Conservation (phyloP, 2,797 vertebrate species). For the Protonibea diacanthus region DNA sequence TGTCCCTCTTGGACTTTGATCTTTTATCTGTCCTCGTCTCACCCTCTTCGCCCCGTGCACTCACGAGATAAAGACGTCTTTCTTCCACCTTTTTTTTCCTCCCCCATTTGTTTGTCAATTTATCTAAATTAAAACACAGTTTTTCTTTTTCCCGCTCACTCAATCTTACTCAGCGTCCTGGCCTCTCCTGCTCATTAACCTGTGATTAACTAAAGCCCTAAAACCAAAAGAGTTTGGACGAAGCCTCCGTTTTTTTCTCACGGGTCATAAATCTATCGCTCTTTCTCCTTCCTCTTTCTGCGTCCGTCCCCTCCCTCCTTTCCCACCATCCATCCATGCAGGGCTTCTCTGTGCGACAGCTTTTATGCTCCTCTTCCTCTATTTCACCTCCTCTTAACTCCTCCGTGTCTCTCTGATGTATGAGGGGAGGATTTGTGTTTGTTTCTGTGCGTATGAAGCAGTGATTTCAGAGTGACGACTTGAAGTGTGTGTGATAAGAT, state of each 20-base stretch:
- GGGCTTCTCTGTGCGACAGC: slow-evolving; percentile 22
- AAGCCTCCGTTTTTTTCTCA: slow-evolving; percentile 63
- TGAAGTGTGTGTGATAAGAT: slow-evolving; percentile 28
- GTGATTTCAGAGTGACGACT: neutral
- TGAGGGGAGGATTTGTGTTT: neutral
- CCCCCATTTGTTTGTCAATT: neutral
- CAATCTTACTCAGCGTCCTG: slow-evolving; percentile 4
- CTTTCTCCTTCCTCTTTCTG: slow-evolving; percentile 19
- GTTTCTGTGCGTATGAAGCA: neutral
- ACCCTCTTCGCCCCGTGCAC: neutral
- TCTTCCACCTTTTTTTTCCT: neutral
- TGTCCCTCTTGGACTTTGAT: slow-evolving; percentile 39
- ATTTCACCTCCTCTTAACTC: neutral
- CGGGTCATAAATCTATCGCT: slow-evolving; percentile 71
- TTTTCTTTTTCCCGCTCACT: slow-evolving; percentile 1
- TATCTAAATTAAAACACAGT: slow-evolving; percentile 23
- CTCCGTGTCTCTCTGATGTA: neutral
- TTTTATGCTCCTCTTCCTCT: slow-evolving; percentile 8
- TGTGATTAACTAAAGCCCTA: slow-evolving; percentile 63
- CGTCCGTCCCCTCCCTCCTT: slow-evolving; percentile 50
- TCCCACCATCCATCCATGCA: slow-evolving; percentile 64
- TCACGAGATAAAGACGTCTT: neutral
- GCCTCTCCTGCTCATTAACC: slow-evolving; percentile 55
- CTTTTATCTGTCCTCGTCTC: slow-evolving; percentile 26
- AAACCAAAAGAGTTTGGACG: slow-evolving; percentile 52